phyloP scores from a whole-genome alignment of 2,888 invertebrate genomes.

The Lepidocyrtinus sp. region DNA sequence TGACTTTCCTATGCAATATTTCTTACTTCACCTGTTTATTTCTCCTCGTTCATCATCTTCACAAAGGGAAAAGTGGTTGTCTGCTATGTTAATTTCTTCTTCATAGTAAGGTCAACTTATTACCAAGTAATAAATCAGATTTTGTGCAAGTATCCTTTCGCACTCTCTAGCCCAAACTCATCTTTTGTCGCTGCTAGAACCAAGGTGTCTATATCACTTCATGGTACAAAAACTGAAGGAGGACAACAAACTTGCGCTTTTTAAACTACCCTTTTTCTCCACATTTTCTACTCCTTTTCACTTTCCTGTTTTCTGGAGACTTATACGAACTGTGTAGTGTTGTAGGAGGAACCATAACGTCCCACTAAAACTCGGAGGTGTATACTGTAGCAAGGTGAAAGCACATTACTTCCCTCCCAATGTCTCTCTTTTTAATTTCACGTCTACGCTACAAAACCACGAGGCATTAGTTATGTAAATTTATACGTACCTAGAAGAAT shows the following conservation, averaged over 20 bases:
- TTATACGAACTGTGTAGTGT: too few relatives aligned
- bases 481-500: too few relatives aligned
- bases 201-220: slow-evolving; percentile 7
- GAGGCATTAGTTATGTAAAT: not conserved
- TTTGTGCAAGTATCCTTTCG: not conserved
- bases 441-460: not conserved
- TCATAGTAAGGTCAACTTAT: slow-evolving; percentile 24
- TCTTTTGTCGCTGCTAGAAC: not conserved
- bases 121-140: slow-evolving; percentile 38
- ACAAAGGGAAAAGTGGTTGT: slow-evolving; percentile 7
- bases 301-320: too few relatives aligned
- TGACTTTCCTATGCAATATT: slow-evolving; percentile 10
- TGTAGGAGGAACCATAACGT: too few relatives aligned
- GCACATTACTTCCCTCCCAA: too few relatives aligned
- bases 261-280: not conserved
- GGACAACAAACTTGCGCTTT: slow-evolving; percentile 2
- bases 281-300: not conserved
- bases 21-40: slow-evolving; percentile 29
- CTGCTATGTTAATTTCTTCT: slow-evolving; percentile 25
- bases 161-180: not conserved
- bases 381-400: too few relatives aligned
- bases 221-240: not conserved
- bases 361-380: too few relatives aligned
- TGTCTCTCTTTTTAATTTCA: not conserved
- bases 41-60: slow-evolving; percentile 12